Conservation (phyloP, 1,140 invertebrate genomes). For the Dinoponera quadriceps region DNA sequence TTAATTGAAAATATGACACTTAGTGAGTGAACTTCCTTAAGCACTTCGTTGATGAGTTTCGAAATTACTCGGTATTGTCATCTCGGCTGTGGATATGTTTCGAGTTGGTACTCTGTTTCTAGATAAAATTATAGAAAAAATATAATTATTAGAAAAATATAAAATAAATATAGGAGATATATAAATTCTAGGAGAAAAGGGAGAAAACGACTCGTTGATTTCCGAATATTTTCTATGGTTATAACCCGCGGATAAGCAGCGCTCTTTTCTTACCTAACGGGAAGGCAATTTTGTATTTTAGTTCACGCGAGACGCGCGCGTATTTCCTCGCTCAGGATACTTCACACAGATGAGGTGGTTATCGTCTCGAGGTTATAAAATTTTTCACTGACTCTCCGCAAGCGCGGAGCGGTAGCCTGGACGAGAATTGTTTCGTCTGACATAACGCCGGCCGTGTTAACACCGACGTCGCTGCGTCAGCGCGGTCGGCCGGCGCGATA, state of each 20-base stretch:
- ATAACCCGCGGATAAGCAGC: too few species aligned
- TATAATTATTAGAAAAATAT: too few species aligned
- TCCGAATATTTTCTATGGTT: too few species aligned
- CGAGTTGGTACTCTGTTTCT: not conserved
- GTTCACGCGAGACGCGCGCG: not conserved
- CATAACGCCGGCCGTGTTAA: constrained; percentile 28
- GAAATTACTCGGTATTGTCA: not conserved
- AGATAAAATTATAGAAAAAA: too few species aligned
- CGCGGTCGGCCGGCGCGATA: constrained; percentile 40
- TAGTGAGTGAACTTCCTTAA: too few species aligned
- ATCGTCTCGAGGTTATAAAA: constrained; percentile 31
- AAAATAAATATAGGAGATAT: too few species aligned
- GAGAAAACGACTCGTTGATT: too few species aligned
- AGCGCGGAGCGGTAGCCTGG: constrained; percentile 2
- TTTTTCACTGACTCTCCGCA: constrained; percentile 34
- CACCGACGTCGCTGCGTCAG: constrained; percentile 39
- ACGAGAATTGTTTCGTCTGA: constrained; percentile 49
- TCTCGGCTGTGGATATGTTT: constrained; percentile 14
- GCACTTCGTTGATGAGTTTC: not conserved
- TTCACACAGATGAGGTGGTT: constrained; percentile 28
- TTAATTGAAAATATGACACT: too few species aligned
- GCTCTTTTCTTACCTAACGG: too few species aligned
- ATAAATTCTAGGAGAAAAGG: too few species aligned
- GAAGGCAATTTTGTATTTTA: too few species aligned
- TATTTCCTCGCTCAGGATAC: constrained; percentile 25